Evolutionary conservation across 2,797 vertebrate species (phyloP).

Genomic region (Anolis apletophallus): DNA sequence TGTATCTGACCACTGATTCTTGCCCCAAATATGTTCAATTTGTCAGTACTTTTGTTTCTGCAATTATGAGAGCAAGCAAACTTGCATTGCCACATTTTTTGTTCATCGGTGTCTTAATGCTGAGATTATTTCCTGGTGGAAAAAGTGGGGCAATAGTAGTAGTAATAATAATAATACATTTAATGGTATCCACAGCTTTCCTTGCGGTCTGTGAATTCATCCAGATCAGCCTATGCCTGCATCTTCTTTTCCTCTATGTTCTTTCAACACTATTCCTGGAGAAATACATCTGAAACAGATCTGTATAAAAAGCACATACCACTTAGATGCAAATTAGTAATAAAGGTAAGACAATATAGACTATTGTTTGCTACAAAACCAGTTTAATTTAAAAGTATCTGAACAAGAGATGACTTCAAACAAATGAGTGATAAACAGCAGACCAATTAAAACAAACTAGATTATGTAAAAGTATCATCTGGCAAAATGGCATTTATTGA

Average conservation of each 20-base stretch:
- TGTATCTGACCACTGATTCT: background rate
- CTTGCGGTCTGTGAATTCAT: slow-evolving; percentile 87
- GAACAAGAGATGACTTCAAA: background rate
- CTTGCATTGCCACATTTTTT: background rate
- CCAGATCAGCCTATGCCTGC: slow-evolving; percentile 89
- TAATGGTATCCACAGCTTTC: slow-evolving; percentile 82
- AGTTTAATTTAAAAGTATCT: background rate
- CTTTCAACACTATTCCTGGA: slow-evolving; percentile 87
- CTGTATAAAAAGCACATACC: slow-evolving; percentile 54
- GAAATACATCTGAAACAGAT: slow-evolving; percentile 52
- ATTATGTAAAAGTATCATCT: background rate
- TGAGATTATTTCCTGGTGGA: background rate
- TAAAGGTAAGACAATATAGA: slow-evolving; percentile 85
- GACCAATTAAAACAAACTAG: background rate
- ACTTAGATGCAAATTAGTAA: slow-evolving; percentile 84
- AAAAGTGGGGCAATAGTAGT: background rate
- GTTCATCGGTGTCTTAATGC: background rate
- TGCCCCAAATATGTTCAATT: background rate
- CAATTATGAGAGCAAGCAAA: background rate
- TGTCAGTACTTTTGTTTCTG: background rate
- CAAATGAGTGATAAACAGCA: background rate
- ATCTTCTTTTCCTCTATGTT: slow-evolving; percentile 90
- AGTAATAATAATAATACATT: background rate
- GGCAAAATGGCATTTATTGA: background rate
- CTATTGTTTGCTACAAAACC: slow-evolving; percentile 33